Conservation (phyloP, 2,113 vertebrate species). For the Poecile atricapillus region DNA sequence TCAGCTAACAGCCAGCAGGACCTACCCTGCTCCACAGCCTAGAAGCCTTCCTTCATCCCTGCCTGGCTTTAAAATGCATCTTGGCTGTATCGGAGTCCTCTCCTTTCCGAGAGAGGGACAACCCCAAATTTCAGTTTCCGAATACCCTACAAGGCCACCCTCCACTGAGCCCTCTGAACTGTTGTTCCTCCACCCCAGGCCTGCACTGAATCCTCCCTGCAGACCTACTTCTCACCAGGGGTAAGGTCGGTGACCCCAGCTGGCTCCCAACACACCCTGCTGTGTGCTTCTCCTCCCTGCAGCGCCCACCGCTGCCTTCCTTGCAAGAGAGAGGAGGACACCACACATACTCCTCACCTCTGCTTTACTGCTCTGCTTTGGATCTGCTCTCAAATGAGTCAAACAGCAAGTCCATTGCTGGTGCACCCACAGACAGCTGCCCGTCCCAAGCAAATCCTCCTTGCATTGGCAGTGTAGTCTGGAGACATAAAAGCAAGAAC, state of each 20-base stretch:
- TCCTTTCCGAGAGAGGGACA: neutral
- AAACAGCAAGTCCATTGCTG: neutral
- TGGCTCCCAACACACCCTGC: rapidly evolving
- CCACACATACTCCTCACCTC: neutral
- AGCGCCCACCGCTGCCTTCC: rapidly evolving
- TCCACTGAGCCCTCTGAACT: neutral
- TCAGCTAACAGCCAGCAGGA: neutral
- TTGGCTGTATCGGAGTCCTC: neutral
- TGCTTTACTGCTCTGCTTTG: neutral
- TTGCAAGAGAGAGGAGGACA: neutral
- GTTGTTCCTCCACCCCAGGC: neutral
- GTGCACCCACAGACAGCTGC: neutral
- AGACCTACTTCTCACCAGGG: neutral
- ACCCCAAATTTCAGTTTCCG: neutral
- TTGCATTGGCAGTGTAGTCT: rapidly evolving
- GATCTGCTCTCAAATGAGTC: neutral
- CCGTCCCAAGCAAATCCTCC: neutral
- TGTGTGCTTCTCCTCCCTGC: too few species aligned
- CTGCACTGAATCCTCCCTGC: neutral
- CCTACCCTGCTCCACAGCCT: neutral
- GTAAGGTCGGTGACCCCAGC: neutral
- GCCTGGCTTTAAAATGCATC: neutral
- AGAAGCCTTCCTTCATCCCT: neutral
- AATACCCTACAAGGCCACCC: neutral
- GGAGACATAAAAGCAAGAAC: neutral